Evolutionary conservation across 2,113 vertebrate genomes (phyloP).

Genomic region (Pao palembangensis): DNA sequence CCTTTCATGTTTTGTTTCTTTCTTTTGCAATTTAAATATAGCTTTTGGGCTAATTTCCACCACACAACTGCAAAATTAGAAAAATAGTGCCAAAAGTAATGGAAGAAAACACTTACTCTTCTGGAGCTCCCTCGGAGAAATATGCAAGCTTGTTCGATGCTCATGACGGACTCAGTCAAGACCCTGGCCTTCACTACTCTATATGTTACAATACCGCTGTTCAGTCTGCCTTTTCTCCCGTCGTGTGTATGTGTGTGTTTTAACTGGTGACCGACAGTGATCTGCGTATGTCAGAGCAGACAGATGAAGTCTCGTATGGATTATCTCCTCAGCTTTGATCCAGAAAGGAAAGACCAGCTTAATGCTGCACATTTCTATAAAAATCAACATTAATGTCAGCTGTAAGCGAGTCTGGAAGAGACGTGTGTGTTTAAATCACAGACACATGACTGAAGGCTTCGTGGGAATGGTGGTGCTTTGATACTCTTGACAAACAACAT

Average conservation of each 20-base stretch:
- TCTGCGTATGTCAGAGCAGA: constrained; percentile 22
- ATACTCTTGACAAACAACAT: no score
- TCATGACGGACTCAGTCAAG: constrained; percentile 59
- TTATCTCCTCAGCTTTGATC: constrained; percentile 63
- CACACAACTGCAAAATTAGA: not conserved
- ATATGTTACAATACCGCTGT: not conserved
- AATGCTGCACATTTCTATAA: constrained; percentile 31
- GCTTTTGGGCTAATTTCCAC: no score
- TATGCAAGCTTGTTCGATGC: constrained; percentile 82
- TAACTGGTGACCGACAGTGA: constrained; percentile 32
- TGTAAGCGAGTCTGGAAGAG: not conserved
- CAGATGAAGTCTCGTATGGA: constrained; percentile 50
- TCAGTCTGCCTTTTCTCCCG: constrained; percentile 4
- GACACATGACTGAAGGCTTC: no score
- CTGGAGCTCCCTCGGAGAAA: constrained; percentile 81
- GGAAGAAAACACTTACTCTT: constrained; percentile 66
- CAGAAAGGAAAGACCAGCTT: constrained; percentile 51
- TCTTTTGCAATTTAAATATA: no score
- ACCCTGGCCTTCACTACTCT: constrained; percentile 2
- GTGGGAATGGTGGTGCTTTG: no score
- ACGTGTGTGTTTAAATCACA: no score
- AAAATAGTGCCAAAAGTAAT: not conserved
- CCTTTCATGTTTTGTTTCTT: no score
- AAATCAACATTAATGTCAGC: not conserved
- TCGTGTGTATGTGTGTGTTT: constrained; percentile 7